Evolutionary conservation across 2,888 invertebrate genomes (phyloP).

Genomic region (Diarsia brunnea): DNA sequence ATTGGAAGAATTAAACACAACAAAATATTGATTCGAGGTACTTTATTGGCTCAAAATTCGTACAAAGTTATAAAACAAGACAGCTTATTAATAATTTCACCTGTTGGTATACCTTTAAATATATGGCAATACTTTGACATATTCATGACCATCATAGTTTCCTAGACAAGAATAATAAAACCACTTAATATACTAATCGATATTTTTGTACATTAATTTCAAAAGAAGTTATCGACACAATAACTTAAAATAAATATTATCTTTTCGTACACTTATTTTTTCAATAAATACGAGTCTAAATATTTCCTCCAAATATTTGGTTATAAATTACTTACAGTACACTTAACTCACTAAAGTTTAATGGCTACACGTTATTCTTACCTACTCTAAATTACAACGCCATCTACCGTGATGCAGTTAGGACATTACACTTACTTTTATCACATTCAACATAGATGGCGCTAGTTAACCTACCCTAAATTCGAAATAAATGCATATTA

Average conservation of each 20-base stretch:
- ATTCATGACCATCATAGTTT: constrained; percentile 3
- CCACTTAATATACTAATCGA: constrained; percentile 7
- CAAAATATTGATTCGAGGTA: constrained; percentile 57
- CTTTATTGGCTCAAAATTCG: constrained; percentile 68
- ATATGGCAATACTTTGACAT: constrained; percentile 55
- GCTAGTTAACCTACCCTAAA: constrained; percentile 37
- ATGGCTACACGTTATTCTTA: constrained; percentile 2
- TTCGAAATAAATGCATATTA: constrained; percentile 62
- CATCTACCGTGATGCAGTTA: constrained; percentile 36
- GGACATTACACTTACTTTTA: constrained; percentile 3
- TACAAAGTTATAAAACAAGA: constrained; percentile 51
- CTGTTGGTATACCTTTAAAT: constrained; percentile 10
- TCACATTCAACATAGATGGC: constrained; percentile 48
- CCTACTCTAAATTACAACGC: constrained; percentile 24
- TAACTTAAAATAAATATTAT: constrained; percentile 57
- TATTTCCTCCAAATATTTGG: constrained; percentile 60
- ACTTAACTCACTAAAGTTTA: constrained; percentile 6
- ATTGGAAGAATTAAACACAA: constrained; percentile 11
- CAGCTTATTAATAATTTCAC: constrained; percentile 17
- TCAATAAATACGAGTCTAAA: constrained; percentile 56
- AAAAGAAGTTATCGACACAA: constrained; percentile 10
- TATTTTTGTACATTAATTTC: constrained; percentile 51
- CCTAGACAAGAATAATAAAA: constrained; percentile 10
- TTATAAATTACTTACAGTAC: constrained; percentile 45
- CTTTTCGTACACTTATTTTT: constrained; percentile 28